phyloP scores from a whole-genome alignment of 1,140 invertebrate species.

The Wasmannia auropunctata region DNA sequence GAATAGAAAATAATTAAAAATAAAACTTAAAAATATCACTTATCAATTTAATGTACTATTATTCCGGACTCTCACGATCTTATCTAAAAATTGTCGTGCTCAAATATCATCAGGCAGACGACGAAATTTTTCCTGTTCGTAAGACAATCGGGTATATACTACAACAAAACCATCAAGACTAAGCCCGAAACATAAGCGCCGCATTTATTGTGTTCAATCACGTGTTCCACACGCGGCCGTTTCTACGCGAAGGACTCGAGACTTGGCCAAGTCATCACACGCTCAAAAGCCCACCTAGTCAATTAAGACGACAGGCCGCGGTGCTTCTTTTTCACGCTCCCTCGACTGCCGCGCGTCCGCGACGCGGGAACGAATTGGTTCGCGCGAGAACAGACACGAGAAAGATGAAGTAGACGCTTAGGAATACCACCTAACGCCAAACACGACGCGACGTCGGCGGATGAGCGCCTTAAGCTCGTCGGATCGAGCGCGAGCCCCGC shows the following conservation, averaged over 20 bases:
- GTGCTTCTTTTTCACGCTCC: slow-evolving; percentile 33
- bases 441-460: slow-evolving; percentile 57
- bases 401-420: slow-evolving; percentile 62
- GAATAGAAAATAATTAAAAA: too few relatives aligned
- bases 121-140: not conserved
- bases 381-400: not conserved
- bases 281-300: slow-evolving; percentile 65
- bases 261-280: slow-evolving; percentile 65
- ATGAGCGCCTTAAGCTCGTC: not conserved
- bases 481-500: too few relatives aligned
- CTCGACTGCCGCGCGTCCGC: not conserved
- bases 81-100: not conserved
- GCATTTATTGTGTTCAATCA: slow-evolving; percentile 38
- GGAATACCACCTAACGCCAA: slow-evolving; percentile 75
- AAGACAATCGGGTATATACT: not conserved
- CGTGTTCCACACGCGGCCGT: slow-evolving; percentile 13
- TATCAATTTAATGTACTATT: not conserved
- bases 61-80: not conserved
- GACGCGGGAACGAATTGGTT: slow-evolving; percentile 30
- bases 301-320: slow-evolving; percentile 64
- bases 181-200: not conserved
- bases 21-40: not conserved
- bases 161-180: slow-evolving; percentile 5
- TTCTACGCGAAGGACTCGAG: not conserved
- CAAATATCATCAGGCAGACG: not conserved